Percentiles rank a stretch among this genome's conserved stretches.
Evolutionary conservation across 2,113 vertebrate species (phyloP).

Genomic region (Bambusicola thoracicus): DNA sequence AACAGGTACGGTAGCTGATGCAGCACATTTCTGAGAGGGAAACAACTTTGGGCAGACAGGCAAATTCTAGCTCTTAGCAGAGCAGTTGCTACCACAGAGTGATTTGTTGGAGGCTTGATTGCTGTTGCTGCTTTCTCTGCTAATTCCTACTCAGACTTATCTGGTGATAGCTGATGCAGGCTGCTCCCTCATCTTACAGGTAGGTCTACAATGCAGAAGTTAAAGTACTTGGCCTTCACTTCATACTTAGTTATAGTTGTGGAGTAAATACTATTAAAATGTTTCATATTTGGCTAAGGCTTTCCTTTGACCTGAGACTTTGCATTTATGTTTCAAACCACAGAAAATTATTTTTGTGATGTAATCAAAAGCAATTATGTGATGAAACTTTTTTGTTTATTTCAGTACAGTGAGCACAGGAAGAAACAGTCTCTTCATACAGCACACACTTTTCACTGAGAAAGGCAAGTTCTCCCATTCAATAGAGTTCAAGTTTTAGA

Average conservation of each 20-base stretch:
- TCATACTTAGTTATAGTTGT: background rate
- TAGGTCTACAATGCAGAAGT: background rate
- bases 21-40: fast-evolving
- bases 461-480: background rate
- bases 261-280: background rate
- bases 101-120: background rate
- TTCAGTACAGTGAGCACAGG: background rate
- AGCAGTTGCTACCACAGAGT: background rate
- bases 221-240: too few relatives aligned
- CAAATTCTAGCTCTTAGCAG: background rate
- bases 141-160: fast-evolving
- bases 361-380: background rate
- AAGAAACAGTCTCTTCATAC: background rate
- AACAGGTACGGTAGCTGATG: fast-evolving
- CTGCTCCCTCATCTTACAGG: background rate
- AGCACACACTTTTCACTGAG: background rate
- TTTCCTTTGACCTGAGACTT: background rate
- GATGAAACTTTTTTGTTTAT: background rate
- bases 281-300: background rate
- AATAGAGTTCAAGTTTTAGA: background rate
- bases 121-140: background rate
- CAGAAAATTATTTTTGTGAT: background rate
- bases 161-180: background rate
- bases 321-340: background rate
- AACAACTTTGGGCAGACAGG: background rate